Percentiles rank a stretch among this genome's conserved stretches.
These are phyloP conservation scores for Caracal caracal DNA, from an alignment of 2,113 vertebrate genomes.

Conservation along the genomic window DNA sequence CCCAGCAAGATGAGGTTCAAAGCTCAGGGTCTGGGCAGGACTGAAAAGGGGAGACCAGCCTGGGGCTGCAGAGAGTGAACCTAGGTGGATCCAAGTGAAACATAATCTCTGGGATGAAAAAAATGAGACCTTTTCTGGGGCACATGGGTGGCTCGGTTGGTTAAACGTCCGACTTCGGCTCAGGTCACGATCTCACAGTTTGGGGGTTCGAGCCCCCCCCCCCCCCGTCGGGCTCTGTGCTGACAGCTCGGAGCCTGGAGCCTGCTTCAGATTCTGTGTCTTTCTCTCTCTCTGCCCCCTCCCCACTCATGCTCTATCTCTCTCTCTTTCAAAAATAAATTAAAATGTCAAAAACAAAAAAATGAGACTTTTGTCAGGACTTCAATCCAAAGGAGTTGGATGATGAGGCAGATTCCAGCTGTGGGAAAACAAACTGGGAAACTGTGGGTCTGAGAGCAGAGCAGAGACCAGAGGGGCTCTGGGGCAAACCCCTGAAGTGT, in stretches of 20 bases:
- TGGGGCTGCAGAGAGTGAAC: neutral
- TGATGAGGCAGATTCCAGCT: neutral
- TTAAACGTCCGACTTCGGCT: too few relatives aligned
- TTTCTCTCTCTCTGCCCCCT: too few relatives aligned
- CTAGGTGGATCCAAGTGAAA: too few relatives aligned
- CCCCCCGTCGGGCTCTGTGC: too few relatives aligned
- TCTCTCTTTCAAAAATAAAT: too few relatives aligned
- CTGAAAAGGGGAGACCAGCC: neutral
- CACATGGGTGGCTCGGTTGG: too few relatives aligned
- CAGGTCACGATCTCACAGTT: too few relatives aligned
- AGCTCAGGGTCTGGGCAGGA: neutral
- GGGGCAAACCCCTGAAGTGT: rapidly evolving
- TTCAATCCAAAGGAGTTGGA: rapidly evolving
- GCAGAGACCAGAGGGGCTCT: neutral
- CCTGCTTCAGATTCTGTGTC: too few relatives aligned
- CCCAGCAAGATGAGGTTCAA: neutral
- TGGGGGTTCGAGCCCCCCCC: too few relatives aligned
- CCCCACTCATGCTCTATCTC: too few relatives aligned
- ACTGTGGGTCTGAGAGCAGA: neutral
- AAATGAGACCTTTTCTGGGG: neutral
- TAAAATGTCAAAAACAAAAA: neutral
- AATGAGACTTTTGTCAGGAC: neutral
- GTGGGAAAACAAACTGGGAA: too few relatives aligned
- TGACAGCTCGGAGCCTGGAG: too few relatives aligned
- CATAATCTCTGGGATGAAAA: neutral